Conservation (phyloP, 2,113 vertebrate species). For the Sapajus apella region DNA sequence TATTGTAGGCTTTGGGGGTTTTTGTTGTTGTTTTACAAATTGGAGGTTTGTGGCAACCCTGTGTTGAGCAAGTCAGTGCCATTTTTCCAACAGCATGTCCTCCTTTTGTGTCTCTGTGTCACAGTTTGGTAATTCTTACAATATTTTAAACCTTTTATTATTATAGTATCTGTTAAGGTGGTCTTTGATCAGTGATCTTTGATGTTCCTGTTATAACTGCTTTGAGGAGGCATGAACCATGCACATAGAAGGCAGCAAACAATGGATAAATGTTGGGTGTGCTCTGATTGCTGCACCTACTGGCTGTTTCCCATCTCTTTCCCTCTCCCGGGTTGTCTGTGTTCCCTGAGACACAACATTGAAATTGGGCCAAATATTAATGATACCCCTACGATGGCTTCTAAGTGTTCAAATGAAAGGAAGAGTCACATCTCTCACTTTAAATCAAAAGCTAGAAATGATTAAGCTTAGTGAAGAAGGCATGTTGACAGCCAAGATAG, state of each 20-base stretch:
- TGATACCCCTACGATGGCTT: not conserved
- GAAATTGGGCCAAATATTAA: not conserved
- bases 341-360: not conserved
- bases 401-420: not conserved
- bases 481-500: not conserved
- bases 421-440: not conserved
- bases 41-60: not conserved
- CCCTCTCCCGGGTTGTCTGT: not conserved
- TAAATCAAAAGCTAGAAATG: not conserved
- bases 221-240: not conserved
- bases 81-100: not conserved
- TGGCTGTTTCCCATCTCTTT: not conserved
- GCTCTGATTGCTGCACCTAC: not conserved
- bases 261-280: not conserved
- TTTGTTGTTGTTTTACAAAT: not conserved
- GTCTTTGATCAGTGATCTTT: not conserved
- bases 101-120: not conserved
- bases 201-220: not conserved
- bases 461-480: not conserved
- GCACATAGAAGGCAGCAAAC: not conserved
- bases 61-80: not conserved
- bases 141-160: not conserved
- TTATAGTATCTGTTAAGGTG: not conserved
- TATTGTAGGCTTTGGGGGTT: not conserved
- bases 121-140: not conserved